These are phyloP conservation scores for Campoplex nolae DNA, from an alignment of 2,888 invertebrate species.

Conservation along the genomic window DNA sequence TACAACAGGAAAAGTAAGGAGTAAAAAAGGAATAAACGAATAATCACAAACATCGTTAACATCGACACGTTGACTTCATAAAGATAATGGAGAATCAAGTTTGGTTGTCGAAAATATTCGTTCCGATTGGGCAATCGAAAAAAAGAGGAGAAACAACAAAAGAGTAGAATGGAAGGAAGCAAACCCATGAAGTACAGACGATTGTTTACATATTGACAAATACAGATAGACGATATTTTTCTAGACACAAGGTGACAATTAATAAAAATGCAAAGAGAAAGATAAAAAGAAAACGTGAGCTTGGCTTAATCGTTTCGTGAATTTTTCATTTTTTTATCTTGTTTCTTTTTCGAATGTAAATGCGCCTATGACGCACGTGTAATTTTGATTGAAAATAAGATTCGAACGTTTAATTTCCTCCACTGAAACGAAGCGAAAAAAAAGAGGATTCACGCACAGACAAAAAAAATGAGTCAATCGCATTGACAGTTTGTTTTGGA, in stretches of 20 bases:
- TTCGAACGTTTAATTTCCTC: background rate
- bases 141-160: background rate
- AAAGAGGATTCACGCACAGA: constrained; percentile 12
- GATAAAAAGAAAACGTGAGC: background rate
- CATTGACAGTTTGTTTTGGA: constrained; percentile 71
- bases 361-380: background rate
- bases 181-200: constrained; percentile 38
- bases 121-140: background rate
- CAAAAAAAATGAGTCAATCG: constrained; percentile 69
- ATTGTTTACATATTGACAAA: constrained; percentile 60
- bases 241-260: constrained; percentile 73
- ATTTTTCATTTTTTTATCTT: constrained; percentile 24
- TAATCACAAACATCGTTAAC: background rate
- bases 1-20: background rate
- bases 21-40: constrained; percentile 9
- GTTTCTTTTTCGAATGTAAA: background rate
- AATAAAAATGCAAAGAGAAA: constrained; percentile 1
- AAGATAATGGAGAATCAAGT: constrained; percentile 36
- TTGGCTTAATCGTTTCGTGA: constrained; percentile 11
- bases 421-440: background rate
- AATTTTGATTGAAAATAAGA: constrained; percentile 11
- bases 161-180: background rate
- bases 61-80: background rate
- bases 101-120: constrained; percentile 22
- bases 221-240: constrained; percentile 79